Conservation (phyloP, 2,113 vertebrate species). For the Empidonax traillii region DNA sequence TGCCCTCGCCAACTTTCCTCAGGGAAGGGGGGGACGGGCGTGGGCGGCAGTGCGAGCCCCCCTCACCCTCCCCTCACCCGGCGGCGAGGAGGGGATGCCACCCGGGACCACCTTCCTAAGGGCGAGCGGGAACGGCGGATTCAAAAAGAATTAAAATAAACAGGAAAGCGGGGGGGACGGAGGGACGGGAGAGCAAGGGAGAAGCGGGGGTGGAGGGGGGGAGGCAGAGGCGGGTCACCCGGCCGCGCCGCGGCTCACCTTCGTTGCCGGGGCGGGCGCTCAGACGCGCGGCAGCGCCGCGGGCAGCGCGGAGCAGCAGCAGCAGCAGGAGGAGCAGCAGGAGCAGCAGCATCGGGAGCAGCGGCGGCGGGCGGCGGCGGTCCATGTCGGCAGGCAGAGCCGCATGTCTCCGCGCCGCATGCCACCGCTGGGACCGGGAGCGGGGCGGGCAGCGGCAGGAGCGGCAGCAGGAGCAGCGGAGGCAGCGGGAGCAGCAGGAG, state of each 20-base stretch:
- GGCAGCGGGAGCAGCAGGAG: too few relatives aligned
- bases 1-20: background rate
- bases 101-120: background rate
- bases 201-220: background rate
- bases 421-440: slow-evolving; percentile 65
- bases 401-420: slow-evolving; percentile 89
- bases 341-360: background rate
- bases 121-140: background rate
- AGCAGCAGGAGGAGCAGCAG: slow-evolving; percentile 65
- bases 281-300: slow-evolving; percentile 71
- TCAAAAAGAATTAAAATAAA: background rate
- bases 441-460: too few relatives aligned
- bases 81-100: background rate
- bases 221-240: background rate
- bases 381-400: slow-evolving; percentile 88
- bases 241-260: slow-evolving; percentile 79
- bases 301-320: slow-evolving; percentile 64
- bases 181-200: background rate
- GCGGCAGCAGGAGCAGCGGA: too few relatives aligned
- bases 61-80: background rate
- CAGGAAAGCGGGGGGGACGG: background rate
- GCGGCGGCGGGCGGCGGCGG: slow-evolving; percentile 77
- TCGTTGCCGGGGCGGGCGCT: slow-evolving; percentile 84
- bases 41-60: too few relatives aligned
- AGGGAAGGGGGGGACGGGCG: too few relatives aligned